These are phyloP conservation scores for Uropsilus gracilis DNA, from an alignment of 2,113 vertebrate genomes.

Conservation along the genomic window DNA sequence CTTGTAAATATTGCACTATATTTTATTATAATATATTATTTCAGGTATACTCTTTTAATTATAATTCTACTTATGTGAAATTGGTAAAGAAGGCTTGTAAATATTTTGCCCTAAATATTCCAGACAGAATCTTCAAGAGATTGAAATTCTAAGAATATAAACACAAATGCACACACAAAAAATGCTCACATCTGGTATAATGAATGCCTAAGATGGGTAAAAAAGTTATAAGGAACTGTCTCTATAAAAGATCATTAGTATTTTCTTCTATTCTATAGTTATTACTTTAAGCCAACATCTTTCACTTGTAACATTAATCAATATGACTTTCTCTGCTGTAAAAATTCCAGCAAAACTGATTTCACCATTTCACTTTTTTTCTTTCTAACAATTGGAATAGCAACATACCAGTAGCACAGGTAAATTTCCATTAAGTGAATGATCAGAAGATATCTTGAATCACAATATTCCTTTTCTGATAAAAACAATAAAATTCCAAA, in stretches of 20 bases:
- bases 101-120: not conserved
- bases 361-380: not conserved
- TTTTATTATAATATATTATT: not conserved
- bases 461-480: not conserved
- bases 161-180: not conserved
- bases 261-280: not conserved
- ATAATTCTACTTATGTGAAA: not conserved
- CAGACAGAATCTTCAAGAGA: not conserved
- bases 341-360: not conserved
- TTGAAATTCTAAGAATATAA: conserved; percentile 27
- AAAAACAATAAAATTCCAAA: not conserved
- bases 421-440: not conserved
- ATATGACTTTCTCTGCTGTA: not conserved
- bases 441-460: not conserved
- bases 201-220: not conserved
- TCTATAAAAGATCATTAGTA: not conserved
- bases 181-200: not conserved
- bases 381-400: not conserved
- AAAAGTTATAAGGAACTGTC: not conserved
- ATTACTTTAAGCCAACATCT: conserved; percentile 1
- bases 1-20: not conserved
- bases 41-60: not conserved
- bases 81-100: conserved; percentile 35
- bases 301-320: not conserved
- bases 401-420: not conserved